Evolutionary conservation across 2,797 vertebrate genomes (phyloP).

Genomic region (Naso thynnoides): DNA sequence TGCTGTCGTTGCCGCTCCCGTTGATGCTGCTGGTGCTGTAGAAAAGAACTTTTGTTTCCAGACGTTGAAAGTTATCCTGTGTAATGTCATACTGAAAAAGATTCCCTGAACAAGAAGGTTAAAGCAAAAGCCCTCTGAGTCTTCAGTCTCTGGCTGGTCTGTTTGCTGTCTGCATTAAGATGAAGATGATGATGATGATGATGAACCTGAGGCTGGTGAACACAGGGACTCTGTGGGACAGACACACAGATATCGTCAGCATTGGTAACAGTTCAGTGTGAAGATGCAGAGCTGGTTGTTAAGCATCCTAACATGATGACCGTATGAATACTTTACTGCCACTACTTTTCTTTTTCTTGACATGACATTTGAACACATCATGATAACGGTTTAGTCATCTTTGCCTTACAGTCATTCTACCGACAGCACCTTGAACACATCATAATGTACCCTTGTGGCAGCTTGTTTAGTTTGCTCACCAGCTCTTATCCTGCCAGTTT

Average conservation of each 20-base stretch:
- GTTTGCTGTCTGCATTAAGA: slow-evolving; percentile 40
- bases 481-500: too few species aligned
- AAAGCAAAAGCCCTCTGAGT: slow-evolving; percentile 1
- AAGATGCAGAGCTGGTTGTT: too few species aligned
- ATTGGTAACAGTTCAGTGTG: not conserved
- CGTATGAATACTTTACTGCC: too few species aligned
- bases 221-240: slow-evolving; percentile 34
- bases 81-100: slow-evolving; percentile 10
- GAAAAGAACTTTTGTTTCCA: not conserved
- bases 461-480: too few species aligned
- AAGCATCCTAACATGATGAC: too few species aligned
- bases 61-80: slow-evolving; percentile 13
- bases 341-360: too few species aligned
- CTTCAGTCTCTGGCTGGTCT: slow-evolving; percentile 26
- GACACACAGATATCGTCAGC: not conserved
- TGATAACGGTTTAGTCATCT: too few species aligned
- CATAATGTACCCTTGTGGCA: too few species aligned
- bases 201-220: slow-evolving; percentile 65
- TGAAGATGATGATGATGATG: slow-evolving; percentile 38
- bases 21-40: slow-evolving; percentile 14
- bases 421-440: too few species aligned
- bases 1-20: slow-evolving; percentile 3
- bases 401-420: too few species aligned
- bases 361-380: too few species aligned
- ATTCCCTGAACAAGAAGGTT: slow-evolving; percentile 16